phyloP scores from a whole-genome alignment of 2,797 vertebrate genomes.

The Hippocampus kuda region DNA sequence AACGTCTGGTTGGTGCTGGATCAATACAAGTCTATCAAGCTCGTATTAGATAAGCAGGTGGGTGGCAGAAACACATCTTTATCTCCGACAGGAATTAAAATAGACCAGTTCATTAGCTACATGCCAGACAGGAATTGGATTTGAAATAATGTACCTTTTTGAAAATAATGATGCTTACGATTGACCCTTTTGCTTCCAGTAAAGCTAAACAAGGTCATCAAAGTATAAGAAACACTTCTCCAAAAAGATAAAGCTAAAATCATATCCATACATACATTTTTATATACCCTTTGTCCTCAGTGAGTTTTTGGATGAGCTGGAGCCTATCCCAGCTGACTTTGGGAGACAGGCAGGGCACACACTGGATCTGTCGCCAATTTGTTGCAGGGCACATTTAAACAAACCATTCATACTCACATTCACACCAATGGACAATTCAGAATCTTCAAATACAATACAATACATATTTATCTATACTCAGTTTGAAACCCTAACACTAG shows the following conservation, averaged over 20 bases:
- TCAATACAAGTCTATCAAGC: conserved; percentile 53
- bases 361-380: not conserved
- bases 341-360: not conserved
- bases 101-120: not conserved
- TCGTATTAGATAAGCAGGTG: conserved; percentile 34
- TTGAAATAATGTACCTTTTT: not conserved
- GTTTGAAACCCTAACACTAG: no score
- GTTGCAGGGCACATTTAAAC: not conserved
- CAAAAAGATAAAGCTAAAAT: no score
- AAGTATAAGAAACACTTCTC: no score
- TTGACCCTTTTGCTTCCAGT: not conserved
- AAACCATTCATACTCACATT: no score
- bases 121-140: not conserved
- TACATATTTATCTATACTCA: no score
- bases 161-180: not conserved
- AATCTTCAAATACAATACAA: no score
- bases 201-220: no score
- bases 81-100: conserved; percentile 25
- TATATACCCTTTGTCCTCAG: no score
- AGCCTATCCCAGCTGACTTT: not conserved
- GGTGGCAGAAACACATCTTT: conserved; percentile 22
- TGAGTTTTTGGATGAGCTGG: not conserved
- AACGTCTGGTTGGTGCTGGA: conserved; percentile 31
- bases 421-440: no score
- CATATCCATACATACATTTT: no score